phyloP scores from a whole-genome alignment of 2,888 invertebrate genomes.

The Drosophila robusta region DNA sequence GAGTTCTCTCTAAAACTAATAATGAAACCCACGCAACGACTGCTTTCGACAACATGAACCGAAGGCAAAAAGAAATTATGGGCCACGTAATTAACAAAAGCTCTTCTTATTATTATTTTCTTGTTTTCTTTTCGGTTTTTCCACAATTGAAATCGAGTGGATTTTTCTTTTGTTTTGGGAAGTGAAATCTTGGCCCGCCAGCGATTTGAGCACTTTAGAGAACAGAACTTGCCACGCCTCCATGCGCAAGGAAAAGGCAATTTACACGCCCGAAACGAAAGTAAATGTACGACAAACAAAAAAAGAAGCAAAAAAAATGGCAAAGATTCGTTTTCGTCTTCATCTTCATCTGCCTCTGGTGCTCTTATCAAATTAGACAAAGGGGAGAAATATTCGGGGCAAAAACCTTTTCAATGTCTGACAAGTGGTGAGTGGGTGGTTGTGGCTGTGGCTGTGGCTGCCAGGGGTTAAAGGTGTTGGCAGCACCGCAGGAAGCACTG shows the following conservation, averaged over 20 bases:
- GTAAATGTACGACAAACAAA: not conserved
- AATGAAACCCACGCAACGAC: conserved; percentile 41
- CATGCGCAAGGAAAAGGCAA: conserved; percentile 43
- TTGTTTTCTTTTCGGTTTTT: conserved; percentile 1
- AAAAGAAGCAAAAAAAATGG: conserved; percentile 6
- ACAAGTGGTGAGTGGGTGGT: conserved; percentile 16
- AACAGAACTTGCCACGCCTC: conserved; percentile 25
- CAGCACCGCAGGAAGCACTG: conserved; percentile 52
- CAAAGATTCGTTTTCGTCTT: conserved; percentile 43
- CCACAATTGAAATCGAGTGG: conserved; percentile 60
- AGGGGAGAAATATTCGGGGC: conserved; percentile 51
- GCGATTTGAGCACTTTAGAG: conserved; percentile 52
- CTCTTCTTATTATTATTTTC: conserved; percentile 22
- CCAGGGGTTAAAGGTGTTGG: conserved; percentile 69
- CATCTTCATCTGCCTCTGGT: conserved; percentile 25
- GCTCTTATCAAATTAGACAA: conserved; percentile 76
- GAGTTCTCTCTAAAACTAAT: conserved; percentile 29
- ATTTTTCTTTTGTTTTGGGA: conserved; percentile 26
- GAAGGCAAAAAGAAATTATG: conserved; percentile 44
- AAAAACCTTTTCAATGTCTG: conserved; percentile 50
- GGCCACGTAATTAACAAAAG: conserved; percentile 66
- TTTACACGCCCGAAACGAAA: conserved; percentile 53
- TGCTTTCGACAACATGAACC: conserved; percentile 50
- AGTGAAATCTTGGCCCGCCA: conserved; percentile 26
- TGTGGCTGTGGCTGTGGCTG: not conserved